phyloP scores from a whole-genome alignment of 2,888 invertebrate genomes.

The Campoletis raptor region DNA sequence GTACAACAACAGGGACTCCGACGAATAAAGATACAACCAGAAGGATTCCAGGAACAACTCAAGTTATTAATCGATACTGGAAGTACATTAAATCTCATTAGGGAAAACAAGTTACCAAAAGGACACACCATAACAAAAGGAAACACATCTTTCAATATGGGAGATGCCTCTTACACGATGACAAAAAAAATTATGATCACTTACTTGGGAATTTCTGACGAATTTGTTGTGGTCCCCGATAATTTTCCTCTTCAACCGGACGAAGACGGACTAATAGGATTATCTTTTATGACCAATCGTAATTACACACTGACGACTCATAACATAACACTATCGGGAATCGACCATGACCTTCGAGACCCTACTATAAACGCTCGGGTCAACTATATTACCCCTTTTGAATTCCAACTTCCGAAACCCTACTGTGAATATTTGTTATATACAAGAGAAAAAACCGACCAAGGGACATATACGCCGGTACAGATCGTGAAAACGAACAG shows the following conservation, averaged over 20 bases:
- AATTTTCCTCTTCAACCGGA: slow-evolving; percentile 22
- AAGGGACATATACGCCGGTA: neutral
- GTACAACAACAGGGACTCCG: slow-evolving; percentile 22
- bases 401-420: slow-evolving; percentile 35
- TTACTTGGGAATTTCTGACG: slow-evolving; percentile 24
- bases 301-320: slow-evolving; percentile 5
- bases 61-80: slow-evolving; percentile 22
- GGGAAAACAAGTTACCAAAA: neutral
- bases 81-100: slow-evolving; percentile 25
- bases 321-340: slow-evolving; percentile 3
- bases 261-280: slow-evolving; percentile 17
- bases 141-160: slow-evolving; percentile 20
- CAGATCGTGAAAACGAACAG: slow-evolving; percentile 22
- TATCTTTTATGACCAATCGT: slow-evolving; percentile 32
- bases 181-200: slow-evolving; percentile 4
- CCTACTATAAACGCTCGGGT: neutral
- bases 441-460: neutral
- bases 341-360: slow-evolving; percentile 27
- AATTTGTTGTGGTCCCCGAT: slow-evolving; percentile 22
- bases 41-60: slow-evolving; percentile 23
- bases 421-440: slow-evolving; percentile 9
- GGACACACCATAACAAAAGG: neutral
- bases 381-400: slow-evolving; percentile 22
- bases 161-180: slow-evolving; percentile 18
- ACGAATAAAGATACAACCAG: slow-evolving; percentile 12